Evolutionary conservation across 1,140 invertebrate genomes (phyloP), one percentile per base, ranked within the genome.

Genomic region (Caenorhabditis tropicalis): DNA sequence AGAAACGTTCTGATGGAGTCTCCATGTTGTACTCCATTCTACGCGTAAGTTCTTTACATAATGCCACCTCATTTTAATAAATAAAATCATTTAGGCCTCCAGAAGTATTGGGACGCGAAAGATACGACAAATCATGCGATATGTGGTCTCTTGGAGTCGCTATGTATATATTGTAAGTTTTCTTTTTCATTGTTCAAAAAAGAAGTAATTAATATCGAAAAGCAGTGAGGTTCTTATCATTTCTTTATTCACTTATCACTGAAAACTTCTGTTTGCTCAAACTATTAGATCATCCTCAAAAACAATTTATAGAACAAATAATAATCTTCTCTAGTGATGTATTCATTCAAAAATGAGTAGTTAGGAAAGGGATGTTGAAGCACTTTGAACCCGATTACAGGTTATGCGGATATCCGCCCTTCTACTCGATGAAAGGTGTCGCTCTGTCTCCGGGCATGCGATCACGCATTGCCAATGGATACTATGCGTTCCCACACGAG

Each of bases 371-470:
- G 79, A 51, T 31, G 29, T 51, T 51, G 49, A 74, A 74, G 65
- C 65, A 74, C n/a, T 74, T 86, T 81, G 36, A 24, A 74, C 39
- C 48, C 48, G 15, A 46, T 91, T 92, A 39, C 88, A 95, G 95
- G 87, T 93, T 98, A 70, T 98, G 97, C 92, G 97, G 97, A 10
- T 98, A 97, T 92, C 97, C 97, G 33, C 96, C 97, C 31, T 99
- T 98, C 92, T 98, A 98, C 91, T 97, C 96, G 91, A 97, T 97
- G 92, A 95, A 97, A 90, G 97, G 97, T 0, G 92, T 96, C 36
- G 95, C 96, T 15, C 98, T 99, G 88, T 98, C 96, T 46, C 96
- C 97, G 0, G 97, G 97, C 19, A 99, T 98, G 97, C 98, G 98
- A 91, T 97, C 96, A 92, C 93, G 96, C 79, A 98, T 99, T 89